phyloP scores from a whole-genome alignment of 2,888 invertebrate species.

The Alloplasta piceator region DNA sequence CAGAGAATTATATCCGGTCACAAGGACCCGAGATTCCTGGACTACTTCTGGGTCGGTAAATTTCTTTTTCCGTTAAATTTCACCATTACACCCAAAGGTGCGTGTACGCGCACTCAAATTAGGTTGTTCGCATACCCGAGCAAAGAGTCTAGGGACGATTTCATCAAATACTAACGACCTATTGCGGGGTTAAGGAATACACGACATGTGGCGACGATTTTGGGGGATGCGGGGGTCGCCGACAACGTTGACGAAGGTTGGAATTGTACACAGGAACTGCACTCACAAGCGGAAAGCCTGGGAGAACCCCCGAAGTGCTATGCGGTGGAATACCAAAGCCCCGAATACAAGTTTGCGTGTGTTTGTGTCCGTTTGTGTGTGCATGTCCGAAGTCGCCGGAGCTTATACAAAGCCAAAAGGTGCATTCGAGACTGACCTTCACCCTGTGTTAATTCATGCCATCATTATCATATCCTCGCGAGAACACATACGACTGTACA shows the following conservation, averaged over 20 bases:
- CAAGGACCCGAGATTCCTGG: not conserved
- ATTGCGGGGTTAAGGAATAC: conserved; percentile 70
- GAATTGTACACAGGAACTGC: conserved; percentile 70
- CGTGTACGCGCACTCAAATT: not conserved
- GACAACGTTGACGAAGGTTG: conserved; percentile 28
- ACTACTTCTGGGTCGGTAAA: not conserved
- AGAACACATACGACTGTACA: conserved; percentile 9
- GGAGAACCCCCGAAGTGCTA: conserved; percentile 43
- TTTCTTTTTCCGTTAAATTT: not conserved
- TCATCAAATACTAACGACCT: conserved; percentile 72
- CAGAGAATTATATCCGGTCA: conserved; percentile 24
- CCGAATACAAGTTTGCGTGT: conserved; percentile 19
- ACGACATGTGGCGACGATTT: conserved; percentile 51
- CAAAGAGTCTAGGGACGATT: conserved; percentile 16
- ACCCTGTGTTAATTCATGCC: conserved; percentile 79
- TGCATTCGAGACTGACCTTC: conserved; percentile 74
- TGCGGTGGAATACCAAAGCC: conserved; percentile 44
- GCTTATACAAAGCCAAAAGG: conserved; percentile 25
- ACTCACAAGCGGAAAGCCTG: conserved; percentile 46
- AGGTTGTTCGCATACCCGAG: too few relatives aligned
- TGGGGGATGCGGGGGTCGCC: conserved; percentile 50
- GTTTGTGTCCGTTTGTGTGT: conserved; percentile 1
- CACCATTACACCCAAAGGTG: conserved; percentile 2
- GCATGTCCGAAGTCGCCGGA: conserved; percentile 22
- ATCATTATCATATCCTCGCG: conserved; percentile 73